phyloP scores from a whole-genome alignment of 2,113 vertebrate species.

The Trogon surrucura region DNA sequence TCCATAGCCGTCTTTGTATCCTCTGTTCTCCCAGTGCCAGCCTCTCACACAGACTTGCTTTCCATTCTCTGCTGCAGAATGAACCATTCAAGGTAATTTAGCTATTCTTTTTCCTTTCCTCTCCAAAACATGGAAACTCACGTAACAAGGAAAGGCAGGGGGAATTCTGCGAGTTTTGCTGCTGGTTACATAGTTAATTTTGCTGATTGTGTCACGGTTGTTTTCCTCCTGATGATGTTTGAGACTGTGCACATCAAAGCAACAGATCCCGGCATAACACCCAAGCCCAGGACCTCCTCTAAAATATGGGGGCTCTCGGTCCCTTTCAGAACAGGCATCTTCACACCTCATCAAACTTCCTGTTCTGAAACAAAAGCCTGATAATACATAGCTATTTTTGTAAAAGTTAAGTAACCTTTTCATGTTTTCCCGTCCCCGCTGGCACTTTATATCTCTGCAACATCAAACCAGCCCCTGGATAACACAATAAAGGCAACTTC shows the following conservation, averaged over 20 bases:
- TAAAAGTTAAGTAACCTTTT: neutral
- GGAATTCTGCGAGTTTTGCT: neutral
- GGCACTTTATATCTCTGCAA: neutral
- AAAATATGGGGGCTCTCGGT: neutral
- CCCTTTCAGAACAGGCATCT: neutral
- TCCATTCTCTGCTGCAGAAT: slow-evolving; percentile 21
- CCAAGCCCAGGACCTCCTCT: neutral
- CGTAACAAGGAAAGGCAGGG: neutral
- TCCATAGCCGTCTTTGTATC: neutral
- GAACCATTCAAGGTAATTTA: slow-evolving; percentile 36
- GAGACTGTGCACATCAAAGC: neutral
- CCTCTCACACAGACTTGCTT: neutral
- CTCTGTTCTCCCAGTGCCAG: neutral
- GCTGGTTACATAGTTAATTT: slow-evolving; percentile 7
- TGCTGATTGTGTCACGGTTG: neutral
- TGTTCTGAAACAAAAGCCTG: neutral
- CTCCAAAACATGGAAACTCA: neutral
- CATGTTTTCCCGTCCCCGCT: neutral
- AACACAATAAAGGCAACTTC: neutral
- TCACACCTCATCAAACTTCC: neutral
- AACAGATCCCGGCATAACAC: neutral
- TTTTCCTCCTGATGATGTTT: neutral
- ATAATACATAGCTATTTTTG: neutral
- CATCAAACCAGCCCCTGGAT: neutral
- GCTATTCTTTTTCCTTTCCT: slow-evolving; percentile 43